Conservation (phyloP, 2,797 vertebrate species). For the Sebastes hubbsi region DNA sequence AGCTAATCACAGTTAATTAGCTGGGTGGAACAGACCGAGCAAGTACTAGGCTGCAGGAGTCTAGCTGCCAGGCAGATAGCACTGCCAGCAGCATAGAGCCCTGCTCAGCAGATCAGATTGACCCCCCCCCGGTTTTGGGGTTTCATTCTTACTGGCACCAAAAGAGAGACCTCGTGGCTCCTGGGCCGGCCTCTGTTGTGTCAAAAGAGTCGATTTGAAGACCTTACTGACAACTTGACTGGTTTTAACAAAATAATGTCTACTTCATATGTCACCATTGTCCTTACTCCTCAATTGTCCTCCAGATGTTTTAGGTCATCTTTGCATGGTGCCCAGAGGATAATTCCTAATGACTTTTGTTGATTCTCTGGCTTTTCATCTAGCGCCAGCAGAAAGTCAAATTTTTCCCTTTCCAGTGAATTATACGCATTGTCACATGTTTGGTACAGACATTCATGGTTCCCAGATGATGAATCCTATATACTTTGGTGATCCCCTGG, state of each 20-base stretch:
- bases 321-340: background rate
- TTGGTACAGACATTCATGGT: background rate
- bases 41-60: conserved; percentile 1
- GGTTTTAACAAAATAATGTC: background rate
- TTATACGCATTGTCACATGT: background rate
- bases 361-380: background rate
- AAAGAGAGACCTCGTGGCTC: background rate
- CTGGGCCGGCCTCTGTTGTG: background rate
- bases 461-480: background rate
- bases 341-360: background rate
- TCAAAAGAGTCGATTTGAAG: background rate
- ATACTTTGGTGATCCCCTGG: background rate
- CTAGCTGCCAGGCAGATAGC: conserved; percentile 19
- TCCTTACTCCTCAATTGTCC: background rate
- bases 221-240: background rate
- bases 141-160: background rate
- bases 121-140: background rate
- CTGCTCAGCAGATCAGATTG: conserved; percentile 7
- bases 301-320: background rate
- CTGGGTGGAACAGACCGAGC: conserved; percentile 13
- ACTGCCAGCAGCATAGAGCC: background rate
- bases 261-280: background rate
- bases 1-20: conserved; percentile 43
- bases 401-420: background rate
- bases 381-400: background rate